These are phyloP conservation scores for Abscondita cerata DNA, from an alignment of 2,888 invertebrate species.

Conservation along the genomic window DNA sequence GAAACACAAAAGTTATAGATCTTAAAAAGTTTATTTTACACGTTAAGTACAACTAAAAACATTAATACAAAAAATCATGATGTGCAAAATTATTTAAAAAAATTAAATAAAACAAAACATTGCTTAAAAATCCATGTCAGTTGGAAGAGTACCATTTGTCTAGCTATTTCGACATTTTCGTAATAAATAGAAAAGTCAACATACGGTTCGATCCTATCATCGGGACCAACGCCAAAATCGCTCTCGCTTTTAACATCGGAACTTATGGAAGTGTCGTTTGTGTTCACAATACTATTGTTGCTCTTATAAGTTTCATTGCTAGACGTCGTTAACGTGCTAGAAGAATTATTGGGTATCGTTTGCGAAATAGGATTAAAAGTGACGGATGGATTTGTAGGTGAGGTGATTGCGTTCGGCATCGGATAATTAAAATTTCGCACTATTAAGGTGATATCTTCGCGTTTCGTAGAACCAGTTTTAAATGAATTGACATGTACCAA, in stretches of 20 bases:
- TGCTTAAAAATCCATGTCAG: too few relatives aligned
- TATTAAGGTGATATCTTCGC: conserved; percentile 85
- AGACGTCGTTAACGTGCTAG: conserved; percentile 39
- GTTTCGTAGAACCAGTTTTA: conserved; percentile 61
- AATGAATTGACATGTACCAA: conserved; percentile 67
- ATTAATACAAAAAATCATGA: too few relatives aligned
- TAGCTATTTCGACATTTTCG: conserved; percentile 72
- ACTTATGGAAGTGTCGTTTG: conserved; percentile 53
- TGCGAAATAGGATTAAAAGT: conserved; percentile 68
- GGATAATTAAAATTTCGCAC: conserved; percentile 87
- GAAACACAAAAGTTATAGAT: too few relatives aligned
- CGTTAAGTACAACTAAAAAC: too few relatives aligned
- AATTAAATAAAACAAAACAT: too few relatives aligned
- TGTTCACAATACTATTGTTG: conserved; percentile 53
- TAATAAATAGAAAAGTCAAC: conserved; percentile 86
- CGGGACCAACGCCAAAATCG: conserved; percentile 60
- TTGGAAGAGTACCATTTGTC: conserved; percentile 71
- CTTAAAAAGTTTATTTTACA: too few relatives aligned
- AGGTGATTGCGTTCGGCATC: conserved; percentile 68
- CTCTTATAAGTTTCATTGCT: conserved; percentile 50
- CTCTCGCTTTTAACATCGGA: conserved; percentile 45
- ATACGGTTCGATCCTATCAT: conserved; percentile 78
- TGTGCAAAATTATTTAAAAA: too few relatives aligned
- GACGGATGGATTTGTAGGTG: conserved; percentile 63
- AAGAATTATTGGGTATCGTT: conserved; percentile 41